Evolutionary conservation across 2,888 invertebrate species (phyloP).

Genomic region (Tenthredo livida): DNA sequence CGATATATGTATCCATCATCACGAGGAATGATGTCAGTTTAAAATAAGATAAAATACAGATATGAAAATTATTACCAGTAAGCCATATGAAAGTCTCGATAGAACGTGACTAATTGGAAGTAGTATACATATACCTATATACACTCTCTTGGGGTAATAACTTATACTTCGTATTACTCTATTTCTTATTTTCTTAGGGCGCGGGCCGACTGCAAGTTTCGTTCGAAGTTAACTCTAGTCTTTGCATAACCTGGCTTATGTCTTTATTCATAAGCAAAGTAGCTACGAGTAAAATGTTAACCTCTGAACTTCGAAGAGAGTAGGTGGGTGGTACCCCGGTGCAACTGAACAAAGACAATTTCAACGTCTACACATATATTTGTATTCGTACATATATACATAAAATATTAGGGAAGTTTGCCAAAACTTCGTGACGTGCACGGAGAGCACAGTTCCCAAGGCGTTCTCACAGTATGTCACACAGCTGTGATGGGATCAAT

Average conservation of each 20-base stretch:
- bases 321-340: constrained; percentile 8
- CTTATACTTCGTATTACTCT: constrained; percentile 10
- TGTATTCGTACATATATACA: constrained; percentile 28
- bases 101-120: constrained; percentile 17
- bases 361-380: constrained; percentile 19
- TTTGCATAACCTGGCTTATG: constrained; percentile 45
- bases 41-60: not conserved
- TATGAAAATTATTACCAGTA: not conserved
- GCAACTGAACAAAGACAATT: constrained; percentile 45
- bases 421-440: constrained; percentile 13
- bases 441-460: not conserved
- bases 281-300: constrained; percentile 46
- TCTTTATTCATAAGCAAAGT: constrained; percentile 50
- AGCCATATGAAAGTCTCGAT: not conserved
- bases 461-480: not conserved
- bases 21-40: not conserved
- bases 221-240: constrained; percentile 26
- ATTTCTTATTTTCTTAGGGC: constrained; percentile 5
- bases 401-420: constrained; percentile 14
- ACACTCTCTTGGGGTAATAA: constrained; percentile 17
- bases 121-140: not conserved
- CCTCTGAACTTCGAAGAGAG: constrained; percentile 40
- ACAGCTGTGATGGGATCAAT: not conserved
- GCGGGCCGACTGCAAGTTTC: not conserved
- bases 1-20: not conserved